These are phyloP conservation scores for Apolygus lucorum DNA, from an alignment of 1,140 invertebrate species.

Conservation along the genomic window DNA sequence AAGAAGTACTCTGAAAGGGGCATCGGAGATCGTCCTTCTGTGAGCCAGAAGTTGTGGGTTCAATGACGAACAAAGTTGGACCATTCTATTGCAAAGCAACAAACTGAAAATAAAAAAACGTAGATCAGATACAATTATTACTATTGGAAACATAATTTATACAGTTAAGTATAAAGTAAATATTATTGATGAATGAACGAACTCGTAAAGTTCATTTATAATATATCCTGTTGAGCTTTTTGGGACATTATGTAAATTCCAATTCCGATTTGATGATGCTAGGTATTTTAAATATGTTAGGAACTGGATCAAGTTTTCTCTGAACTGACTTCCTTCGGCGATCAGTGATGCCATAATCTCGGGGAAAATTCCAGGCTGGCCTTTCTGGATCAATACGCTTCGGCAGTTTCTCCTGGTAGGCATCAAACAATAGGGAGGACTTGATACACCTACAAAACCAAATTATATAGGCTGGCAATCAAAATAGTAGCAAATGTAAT, in stretches of 20 bases:
- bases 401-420: constrained; percentile 63
- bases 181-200: no score
- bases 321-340: constrained; percentile 56
- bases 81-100: constrained; percentile 56
- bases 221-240: no score
- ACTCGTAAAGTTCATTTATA: no score
- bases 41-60: constrained; percentile 42
- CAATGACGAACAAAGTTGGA: constrained; percentile 56
- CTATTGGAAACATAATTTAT: no score
- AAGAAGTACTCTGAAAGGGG: constrained; percentile 28
- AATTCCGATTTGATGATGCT: no score
- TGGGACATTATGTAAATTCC: no score
- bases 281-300: no score
- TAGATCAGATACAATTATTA: no score
- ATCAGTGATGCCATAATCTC: constrained; percentile 61
- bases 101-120: constrained; percentile 47
- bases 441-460: constrained; percentile 48
- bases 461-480: no score
- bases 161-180: no score
- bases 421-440: constrained; percentile 65
- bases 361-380: constrained; percentile 59
- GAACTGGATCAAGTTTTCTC: no score
- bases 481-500: no score
- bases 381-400: constrained; percentile 57
- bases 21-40: constrained; percentile 22